Evolutionary conservation across 2,113 vertebrate species (phyloP).

Genomic region (Plestiodon gilberti): DNA sequence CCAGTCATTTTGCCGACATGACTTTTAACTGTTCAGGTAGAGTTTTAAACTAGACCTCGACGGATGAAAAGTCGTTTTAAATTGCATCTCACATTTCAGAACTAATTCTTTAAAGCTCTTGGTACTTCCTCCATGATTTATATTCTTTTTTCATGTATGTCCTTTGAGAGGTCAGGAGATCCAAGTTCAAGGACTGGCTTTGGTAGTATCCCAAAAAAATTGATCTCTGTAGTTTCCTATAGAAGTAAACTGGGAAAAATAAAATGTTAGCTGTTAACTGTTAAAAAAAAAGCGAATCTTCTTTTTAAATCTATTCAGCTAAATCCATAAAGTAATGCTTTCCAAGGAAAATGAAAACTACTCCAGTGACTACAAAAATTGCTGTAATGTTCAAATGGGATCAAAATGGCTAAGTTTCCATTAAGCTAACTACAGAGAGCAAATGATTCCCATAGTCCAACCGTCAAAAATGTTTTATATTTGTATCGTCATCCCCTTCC

Average conservation of each 20-base stretch:
- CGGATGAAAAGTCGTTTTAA: slow-evolving; percentile 70
- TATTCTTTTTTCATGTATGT: slow-evolving; percentile 64
- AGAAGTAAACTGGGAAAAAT: slow-evolving; percentile 58
- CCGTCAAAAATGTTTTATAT: neutral
- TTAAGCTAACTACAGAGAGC: slow-evolving; percentile 21
- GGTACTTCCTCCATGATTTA: slow-evolving; percentile 68
- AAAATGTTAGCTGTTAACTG: slow-evolving; percentile 69
- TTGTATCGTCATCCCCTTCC: neutral
- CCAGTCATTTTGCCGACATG: slow-evolving; percentile 63
- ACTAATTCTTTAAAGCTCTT: slow-evolving; percentile 74
- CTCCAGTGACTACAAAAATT: slow-evolving; percentile 59
- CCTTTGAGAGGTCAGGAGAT: slow-evolving; percentile 65
- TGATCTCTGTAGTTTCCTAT: slow-evolving; percentile 61
- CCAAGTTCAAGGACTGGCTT: slow-evolving; percentile 59
- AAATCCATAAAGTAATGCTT: slow-evolving; percentile 65
- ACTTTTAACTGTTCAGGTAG: slow-evolving; percentile 67
- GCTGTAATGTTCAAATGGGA: slow-evolving; percentile 53
- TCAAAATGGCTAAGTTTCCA: slow-evolving; percentile 48
- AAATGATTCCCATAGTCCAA: neutral
- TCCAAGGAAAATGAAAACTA: slow-evolving; percentile 64
- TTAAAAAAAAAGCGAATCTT: slow-evolving; percentile 67
- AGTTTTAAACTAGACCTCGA: slow-evolving; percentile 67
- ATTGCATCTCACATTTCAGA: slow-evolving; percentile 71
- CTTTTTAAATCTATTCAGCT: slow-evolving; percentile 66
- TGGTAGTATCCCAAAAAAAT: slow-evolving; percentile 47